Evolutionary conservation across 2,888 invertebrate genomes (phyloP), one percentile per base, ranked within the genome.

Genomic region (Nasonia oneida): DNA sequence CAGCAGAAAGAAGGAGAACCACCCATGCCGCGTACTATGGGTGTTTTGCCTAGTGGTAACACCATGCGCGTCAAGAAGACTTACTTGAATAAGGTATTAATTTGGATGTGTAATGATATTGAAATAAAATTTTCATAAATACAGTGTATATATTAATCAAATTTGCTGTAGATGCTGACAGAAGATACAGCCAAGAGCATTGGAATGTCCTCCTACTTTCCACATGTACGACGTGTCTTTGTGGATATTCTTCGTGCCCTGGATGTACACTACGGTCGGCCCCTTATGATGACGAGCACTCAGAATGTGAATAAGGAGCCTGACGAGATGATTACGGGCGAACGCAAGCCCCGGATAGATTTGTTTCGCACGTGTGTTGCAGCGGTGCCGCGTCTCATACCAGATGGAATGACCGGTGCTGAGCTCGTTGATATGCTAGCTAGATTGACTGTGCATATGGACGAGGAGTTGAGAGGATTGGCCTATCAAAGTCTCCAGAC

Each of bases 1-100:
- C 99, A 99, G 92, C 99, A 99, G 93, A 99, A 99, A 91, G 99
- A 99, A 93, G 99, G 99, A 0, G 99, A 99, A 91, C 99, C 99
- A 0, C 99, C 99, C 0, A 99, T 99, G 99, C 99, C 99, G 0
- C 95, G 99, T 88, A 98, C 98, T 0, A 97, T 98, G 85, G 98
- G 98, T 0, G 98, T 98, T 0, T 93, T 99, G 82, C 99, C 99
- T 0, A 99, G 99, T 0, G 99, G 99, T 0, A 98, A 98, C 93
- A 99, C 99, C 0, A 94, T 98, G 86, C 95, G 99, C 50, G 98
- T 99, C 0, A 98, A 99, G 93, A 98, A 99, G 93, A 99, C 99
- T 0, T 99, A 98, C 93, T 94, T 99, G 4, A 99, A 98, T 93
- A 99, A 99, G 92, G 95, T 94, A 89, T 78, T 47, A 18, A 10